A percentile compares a stretch with the other conserved stretches of the same genome.
phyloP scores from a whole-genome alignment of 1,140 invertebrate genomes.

The Drosophila kanapiae region DNA sequence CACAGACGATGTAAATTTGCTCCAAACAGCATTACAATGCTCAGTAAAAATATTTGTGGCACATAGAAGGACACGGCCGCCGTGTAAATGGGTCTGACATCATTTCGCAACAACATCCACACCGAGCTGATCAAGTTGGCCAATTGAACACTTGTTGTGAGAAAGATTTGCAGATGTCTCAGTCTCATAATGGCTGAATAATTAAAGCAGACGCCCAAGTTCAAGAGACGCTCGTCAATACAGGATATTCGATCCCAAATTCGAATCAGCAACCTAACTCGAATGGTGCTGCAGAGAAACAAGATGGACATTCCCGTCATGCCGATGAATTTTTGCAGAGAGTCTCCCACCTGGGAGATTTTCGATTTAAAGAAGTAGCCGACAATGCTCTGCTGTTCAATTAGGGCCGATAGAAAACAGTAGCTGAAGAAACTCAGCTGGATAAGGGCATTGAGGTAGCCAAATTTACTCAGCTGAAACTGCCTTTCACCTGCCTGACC shows the following conservation, averaged over 20 bases:
- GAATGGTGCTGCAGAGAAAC: constrained; percentile 63
- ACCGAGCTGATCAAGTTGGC: constrained; percentile 66
- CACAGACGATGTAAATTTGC: constrained; percentile 71
- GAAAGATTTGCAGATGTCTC: constrained; percentile 52
- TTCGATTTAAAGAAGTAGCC: constrained; percentile 80
- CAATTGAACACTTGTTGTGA: constrained; percentile 59
- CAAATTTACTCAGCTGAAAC: constrained; percentile 63
- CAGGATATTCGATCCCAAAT: constrained; percentile 63
- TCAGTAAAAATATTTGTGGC: constrained; percentile 75
- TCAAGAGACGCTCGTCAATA: constrained; percentile 58
- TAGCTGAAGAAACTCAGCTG: constrained; percentile 78
- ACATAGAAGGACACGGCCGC: constrained; percentile 78
- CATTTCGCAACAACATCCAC: constrained; percentile 69
- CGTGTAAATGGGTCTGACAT: constrained; percentile 69
- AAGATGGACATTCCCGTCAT: constrained; percentile 73
- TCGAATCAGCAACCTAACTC: constrained; percentile 53
- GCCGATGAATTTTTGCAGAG: constrained; percentile 77
- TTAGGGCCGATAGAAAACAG: constrained; percentile 69
- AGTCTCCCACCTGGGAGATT: constrained; percentile 77
- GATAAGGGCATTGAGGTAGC: constrained; percentile 69
- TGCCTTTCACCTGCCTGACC: constrained; percentile 36
- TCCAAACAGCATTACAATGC: constrained; percentile 68
- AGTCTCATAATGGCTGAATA: constrained; percentile 71
- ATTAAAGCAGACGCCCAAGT: constrained; percentile 70
- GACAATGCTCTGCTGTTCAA: constrained; percentile 79